Evolutionary conservation across 2,888 invertebrate species (phyloP).

Genomic region (Pogonocherus hispidulus): DNA sequence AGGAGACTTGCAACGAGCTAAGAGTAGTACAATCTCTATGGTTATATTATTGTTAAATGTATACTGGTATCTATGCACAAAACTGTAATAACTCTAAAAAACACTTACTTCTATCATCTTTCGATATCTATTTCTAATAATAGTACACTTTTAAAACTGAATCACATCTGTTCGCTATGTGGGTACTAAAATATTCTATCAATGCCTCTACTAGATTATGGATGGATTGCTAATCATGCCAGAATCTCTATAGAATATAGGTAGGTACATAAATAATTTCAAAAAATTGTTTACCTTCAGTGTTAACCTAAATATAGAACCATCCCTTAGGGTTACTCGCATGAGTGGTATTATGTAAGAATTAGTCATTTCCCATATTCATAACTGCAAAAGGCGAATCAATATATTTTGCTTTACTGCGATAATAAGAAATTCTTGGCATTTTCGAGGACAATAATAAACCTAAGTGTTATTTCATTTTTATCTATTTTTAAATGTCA

Average conservation of each 20-base stretch:
- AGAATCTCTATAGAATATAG: no score
- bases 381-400: constrained; percentile 28
- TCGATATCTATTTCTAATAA: constrained; percentile 2
- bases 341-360: constrained; percentile 22
- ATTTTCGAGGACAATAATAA: constrained; percentile 25
- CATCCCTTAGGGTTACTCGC: background rate
- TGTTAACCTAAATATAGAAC: background rate
- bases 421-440: constrained; percentile 37
- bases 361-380: constrained; percentile 22
- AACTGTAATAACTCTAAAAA: background rate
- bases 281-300: constrained; percentile 22
- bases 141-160: constrained; percentile 11
- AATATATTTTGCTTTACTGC: constrained; percentile 34
- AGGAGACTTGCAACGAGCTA: no score
- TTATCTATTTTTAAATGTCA: constrained; percentile 34
- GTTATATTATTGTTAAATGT: background rate
- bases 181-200: background rate
- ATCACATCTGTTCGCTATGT: background rate
- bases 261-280: background rate
- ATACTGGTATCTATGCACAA: no score
- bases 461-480: constrained; percentile 30
- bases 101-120: background rate
- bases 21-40: no score
- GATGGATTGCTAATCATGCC: background rate
- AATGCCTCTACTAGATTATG: background rate